Evolutionary conservation across 2,888 invertebrate species (phyloP).

Genomic region (Agonopterix arenella): DNA sequence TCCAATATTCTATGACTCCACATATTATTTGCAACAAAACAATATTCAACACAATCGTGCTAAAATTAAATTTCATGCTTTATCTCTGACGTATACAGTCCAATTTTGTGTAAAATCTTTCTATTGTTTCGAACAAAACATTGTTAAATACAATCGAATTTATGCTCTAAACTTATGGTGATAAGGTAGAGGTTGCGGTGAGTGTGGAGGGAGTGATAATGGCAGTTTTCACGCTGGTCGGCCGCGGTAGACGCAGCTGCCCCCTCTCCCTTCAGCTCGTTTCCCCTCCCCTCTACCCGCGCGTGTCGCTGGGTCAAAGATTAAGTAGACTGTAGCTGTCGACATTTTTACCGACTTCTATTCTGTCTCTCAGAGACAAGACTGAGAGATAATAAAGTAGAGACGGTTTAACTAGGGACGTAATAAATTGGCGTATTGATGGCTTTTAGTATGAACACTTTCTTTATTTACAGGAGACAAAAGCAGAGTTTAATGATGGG

Average conservation of each 20-base stretch:
- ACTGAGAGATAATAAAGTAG: not conserved
- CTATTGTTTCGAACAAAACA: not conserved
- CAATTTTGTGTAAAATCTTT: too few species aligned
- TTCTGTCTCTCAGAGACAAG: not conserved
- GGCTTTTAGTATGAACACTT: too few species aligned
- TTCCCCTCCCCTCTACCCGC: constrained; percentile 35
- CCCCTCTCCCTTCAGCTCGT: constrained; percentile 30
- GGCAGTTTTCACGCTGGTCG: constrained; percentile 59
- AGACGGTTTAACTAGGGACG: not conserved
- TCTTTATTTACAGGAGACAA: too few species aligned
- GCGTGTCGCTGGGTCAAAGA: constrained; percentile 62
- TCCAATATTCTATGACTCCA: too few species aligned
- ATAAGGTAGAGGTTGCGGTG: constrained; percentile 22
- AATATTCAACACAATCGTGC: too few species aligned
- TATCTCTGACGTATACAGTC: too few species aligned
- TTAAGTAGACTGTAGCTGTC: constrained; percentile 7
- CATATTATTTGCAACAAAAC: too few species aligned
- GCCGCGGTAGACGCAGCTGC: constrained; percentile 70
- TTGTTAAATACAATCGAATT: not conserved
- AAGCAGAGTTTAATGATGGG: too few species aligned
- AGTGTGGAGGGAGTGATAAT: constrained; percentile 33
- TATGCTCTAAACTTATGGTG: fast-evolving
- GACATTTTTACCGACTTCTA: not conserved
- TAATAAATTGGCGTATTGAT: not conserved
- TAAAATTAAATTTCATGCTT: too few species aligned